Evolutionary conservation across 2,113 vertebrate genomes (phyloP).

Genomic region (Anseranas semipalmata): DNA sequence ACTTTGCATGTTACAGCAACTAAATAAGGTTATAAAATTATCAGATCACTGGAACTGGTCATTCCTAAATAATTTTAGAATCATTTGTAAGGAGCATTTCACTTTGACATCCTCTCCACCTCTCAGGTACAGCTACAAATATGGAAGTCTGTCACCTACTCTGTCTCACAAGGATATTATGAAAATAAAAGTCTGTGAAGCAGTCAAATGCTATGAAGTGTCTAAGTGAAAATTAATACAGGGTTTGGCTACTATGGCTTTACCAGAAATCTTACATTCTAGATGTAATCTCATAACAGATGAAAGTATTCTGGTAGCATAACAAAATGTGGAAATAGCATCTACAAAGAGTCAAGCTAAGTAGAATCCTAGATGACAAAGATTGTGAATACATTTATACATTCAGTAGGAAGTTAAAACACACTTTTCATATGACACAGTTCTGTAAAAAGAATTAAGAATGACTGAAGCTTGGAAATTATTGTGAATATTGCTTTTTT

Average conservation of each 20-base stretch:
- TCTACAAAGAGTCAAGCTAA: background rate
- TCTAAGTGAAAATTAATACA: background rate
- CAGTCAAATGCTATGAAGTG: background rate
- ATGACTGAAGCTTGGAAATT: background rate
- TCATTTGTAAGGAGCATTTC: background rate
- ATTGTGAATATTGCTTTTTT: background rate
- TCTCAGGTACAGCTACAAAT: background rate
- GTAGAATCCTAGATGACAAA: background rate
- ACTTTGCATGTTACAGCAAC: background rate
- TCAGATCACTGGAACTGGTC: background rate
- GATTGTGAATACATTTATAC: background rate
- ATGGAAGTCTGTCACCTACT: background rate
- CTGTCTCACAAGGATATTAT: background rate
- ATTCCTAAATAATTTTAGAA: too few species aligned
- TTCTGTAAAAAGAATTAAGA: background rate
- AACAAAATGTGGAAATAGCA: background rate
- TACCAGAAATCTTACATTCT: conserved; percentile 19
- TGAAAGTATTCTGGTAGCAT: background rate
- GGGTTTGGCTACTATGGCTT: background rate
- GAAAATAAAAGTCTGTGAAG: background rate
- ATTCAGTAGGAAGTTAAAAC: background rate
- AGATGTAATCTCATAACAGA: background rate
- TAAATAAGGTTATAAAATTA: background rate
- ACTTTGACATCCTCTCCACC: background rate
- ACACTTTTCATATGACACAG: background rate